These are phyloP conservation scores for Drosophila nannoptera DNA, from an alignment of 1,140 invertebrate species.

Conservation along the genomic window DNA sequence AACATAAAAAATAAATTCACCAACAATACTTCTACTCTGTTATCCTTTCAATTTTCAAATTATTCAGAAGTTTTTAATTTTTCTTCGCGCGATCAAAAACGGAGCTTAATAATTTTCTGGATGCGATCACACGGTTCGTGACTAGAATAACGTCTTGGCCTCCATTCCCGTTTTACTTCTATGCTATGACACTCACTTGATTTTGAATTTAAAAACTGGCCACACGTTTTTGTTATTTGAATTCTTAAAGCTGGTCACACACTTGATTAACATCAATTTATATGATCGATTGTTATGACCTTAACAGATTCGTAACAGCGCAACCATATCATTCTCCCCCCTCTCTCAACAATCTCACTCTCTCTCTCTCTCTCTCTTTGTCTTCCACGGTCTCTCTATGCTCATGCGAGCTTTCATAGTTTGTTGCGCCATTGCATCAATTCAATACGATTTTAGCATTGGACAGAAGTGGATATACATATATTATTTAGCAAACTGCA, in stretches of 20 bases:
- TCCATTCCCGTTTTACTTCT: background rate
- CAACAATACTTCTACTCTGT: slow-evolving; percentile 3
- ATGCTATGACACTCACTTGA: too few relatives aligned
- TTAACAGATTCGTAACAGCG: slow-evolving; percentile 10
- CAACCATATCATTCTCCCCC: background rate
- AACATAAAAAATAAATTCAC: slow-evolving; percentile 2
- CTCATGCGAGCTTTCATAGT: slow-evolving; percentile 31
- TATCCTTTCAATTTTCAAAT: slow-evolving; percentile 1
- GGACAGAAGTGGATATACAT: slow-evolving; percentile 8
- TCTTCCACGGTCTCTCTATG: background rate
- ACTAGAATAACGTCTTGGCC: slow-evolving; percentile 4
- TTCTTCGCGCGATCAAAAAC: background rate
- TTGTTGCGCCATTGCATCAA: slow-evolving; percentile 10
- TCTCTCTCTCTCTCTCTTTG: slow-evolving; percentile 1
- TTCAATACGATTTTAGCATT: slow-evolving; percentile 19
- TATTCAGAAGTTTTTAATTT: too few relatives aligned
- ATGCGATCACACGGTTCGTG: slow-evolving; percentile 25
- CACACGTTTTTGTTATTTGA: too few relatives aligned
- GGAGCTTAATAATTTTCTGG: background rate
- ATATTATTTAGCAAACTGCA: background rate
- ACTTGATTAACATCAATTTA: background rate
- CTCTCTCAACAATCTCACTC: slow-evolving; percentile 4
- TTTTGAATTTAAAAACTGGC: too few relatives aligned
- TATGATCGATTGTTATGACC: slow-evolving; percentile 12
- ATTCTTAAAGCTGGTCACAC: background rate